phyloP scores from a whole-genome alignment of 1,140 invertebrate species.

The Battus philenor region DNA sequence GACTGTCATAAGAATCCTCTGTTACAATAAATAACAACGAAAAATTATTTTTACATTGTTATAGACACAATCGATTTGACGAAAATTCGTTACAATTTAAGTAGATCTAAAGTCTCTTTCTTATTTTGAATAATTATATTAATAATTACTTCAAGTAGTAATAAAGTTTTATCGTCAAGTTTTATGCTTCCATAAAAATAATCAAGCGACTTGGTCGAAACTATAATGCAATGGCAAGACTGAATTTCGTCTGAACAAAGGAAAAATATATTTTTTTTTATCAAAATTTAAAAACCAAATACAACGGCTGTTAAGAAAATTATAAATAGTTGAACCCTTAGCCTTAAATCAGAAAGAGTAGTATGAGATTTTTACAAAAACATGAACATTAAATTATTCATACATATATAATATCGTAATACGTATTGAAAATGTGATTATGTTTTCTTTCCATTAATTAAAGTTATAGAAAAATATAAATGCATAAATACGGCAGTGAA shows the following conservation, averaged over 20 bases:
- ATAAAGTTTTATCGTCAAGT: too few species aligned
- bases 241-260: constrained; percentile 6
- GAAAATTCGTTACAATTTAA: background rate
- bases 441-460: too few species aligned
- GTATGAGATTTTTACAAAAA: background rate
- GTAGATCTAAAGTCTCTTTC: too few species aligned
- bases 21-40: constrained; percentile 4
- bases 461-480: constrained; percentile 11
- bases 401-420: too few species aligned
- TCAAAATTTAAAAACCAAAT: too few species aligned
- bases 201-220: too few species aligned
- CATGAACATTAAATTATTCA: too few species aligned
- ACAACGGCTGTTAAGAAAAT: background rate
- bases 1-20: constrained; percentile 8
- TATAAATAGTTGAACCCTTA: constrained; percentile 1
- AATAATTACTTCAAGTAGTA: too few species aligned
- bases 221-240: constrained; percentile 19
- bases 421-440: too few species aligned
- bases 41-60: constrained; percentile 11
- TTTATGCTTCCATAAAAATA: too few species aligned
- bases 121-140: too few species aligned
- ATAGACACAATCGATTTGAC: background rate
- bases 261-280: too few species aligned
- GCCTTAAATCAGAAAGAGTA: background rate
- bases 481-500: constrained; percentile 12